Conservation (phyloP, 2,888 invertebrate species). For the Lasioglossum malachurum region DNA sequence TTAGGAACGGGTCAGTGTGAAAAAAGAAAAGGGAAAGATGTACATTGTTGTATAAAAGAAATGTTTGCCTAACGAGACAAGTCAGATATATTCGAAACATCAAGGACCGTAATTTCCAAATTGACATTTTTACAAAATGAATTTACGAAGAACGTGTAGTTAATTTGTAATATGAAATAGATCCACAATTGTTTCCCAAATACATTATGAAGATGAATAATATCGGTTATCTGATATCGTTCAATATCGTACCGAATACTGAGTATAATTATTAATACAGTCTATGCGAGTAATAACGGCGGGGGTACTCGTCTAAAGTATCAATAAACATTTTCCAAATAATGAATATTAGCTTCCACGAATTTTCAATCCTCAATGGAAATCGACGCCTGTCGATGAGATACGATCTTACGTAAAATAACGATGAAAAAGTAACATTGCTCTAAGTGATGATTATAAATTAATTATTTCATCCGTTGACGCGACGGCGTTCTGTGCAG, state of each 20-base stretch:
- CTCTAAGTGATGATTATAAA: background rate
- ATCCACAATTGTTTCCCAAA: background rate
- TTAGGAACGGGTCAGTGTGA: too few relatives aligned
- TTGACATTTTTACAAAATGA: background rate
- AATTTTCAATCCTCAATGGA: background rate
- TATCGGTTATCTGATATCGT: background rate
- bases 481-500: background rate
- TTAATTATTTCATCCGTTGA: background rate
- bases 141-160: background rate
- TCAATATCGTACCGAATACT: background rate
- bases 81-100: background rate
- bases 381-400: background rate
- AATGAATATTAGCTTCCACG: background rate
- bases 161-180: background rate
- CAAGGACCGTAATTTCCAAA: background rate
- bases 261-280: background rate
- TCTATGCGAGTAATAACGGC: background rate
- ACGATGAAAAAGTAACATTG: background rate
- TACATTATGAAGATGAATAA: background rate
- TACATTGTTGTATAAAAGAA: too few relatives aligned
- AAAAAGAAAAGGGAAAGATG: too few relatives aligned
- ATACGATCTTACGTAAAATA: background rate
- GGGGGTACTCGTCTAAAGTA: background rate
- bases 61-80: background rate
- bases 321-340: background rate